A percentile compares a stretch with the other conserved stretches of the same genome.
Evolutionary conservation across 2,113 vertebrate species (phyloP).

Genomic region (Menidia beryllina): DNA sequence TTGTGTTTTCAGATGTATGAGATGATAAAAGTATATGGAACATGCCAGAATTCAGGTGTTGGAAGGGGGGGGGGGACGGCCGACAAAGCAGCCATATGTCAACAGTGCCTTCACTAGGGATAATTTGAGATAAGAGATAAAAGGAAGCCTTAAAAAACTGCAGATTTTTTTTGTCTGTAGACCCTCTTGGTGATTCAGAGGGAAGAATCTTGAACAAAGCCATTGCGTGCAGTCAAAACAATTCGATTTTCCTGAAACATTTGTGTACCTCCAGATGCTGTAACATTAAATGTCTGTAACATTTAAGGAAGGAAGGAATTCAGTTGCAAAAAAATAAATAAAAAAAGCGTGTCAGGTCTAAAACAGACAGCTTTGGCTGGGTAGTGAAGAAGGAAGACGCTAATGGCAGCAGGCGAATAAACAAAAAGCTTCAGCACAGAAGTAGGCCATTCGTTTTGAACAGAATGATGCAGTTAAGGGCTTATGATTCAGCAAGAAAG

Average conservation of each 20-base stretch:
- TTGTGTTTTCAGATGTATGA: slow-evolving; percentile 9
- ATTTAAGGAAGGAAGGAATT: too few species aligned
- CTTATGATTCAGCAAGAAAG: slow-evolving; percentile 22
- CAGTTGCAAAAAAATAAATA: neutral
- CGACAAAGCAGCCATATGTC: slow-evolving; percentile 17
- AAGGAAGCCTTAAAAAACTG: slow-evolving; percentile 51
- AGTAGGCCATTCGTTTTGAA: slow-evolving; percentile 34
- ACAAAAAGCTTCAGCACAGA: slow-evolving; percentile 26
- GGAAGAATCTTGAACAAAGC: too few species aligned
- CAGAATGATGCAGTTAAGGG: neutral
- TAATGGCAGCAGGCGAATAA: slow-evolving; percentile 31
- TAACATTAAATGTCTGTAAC: too few species aligned
- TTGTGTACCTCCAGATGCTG: neutral
- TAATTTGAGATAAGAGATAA: slow-evolving; percentile 31
- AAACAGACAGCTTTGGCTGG: neutral
- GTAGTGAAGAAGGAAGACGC: slow-evolving; percentile 25
- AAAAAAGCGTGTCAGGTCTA: slow-evolving; percentile 1
- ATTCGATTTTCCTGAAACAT: neutral
- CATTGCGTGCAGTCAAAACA: neutral
- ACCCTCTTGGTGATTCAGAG: too few species aligned
- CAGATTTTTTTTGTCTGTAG: slow-evolving; percentile 29
- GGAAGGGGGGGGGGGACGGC: neutral
- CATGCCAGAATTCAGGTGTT: neutral
- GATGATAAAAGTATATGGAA: slow-evolving; percentile 35
- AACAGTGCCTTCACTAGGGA: slow-evolving; percentile 11